Evolutionary conservation across 2,797 vertebrate species (phyloP).

Genomic region (Sebastes trivittatus): DNA sequence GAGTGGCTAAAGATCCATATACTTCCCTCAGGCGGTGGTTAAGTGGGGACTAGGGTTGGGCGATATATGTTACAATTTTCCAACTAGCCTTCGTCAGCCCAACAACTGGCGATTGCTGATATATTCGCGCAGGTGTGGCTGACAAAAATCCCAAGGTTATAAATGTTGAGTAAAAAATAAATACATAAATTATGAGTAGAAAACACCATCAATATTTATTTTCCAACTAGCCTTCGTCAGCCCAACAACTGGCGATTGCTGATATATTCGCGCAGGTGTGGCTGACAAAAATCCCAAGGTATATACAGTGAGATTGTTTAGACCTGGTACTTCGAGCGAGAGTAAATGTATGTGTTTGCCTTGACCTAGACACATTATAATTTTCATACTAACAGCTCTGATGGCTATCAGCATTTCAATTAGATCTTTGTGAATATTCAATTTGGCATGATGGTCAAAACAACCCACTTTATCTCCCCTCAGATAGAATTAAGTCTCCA

Average conservation of each 20-base stretch:
- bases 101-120: not conserved
- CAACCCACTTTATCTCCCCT: conserved; percentile 57
- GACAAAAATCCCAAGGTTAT: not conserved
- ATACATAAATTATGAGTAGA: not conserved
- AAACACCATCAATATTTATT: not conserved
- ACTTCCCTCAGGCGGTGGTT: not conserved
- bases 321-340: not conserved
- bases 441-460: conserved; percentile 63
- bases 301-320: conserved; percentile 13
- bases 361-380: conserved; percentile 55
- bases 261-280: no score
- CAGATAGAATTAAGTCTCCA: conserved; percentile 58
- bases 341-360: conserved; percentile 23
- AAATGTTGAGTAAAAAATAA: not conserved
- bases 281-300: no score
- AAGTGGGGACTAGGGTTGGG: not conserved
- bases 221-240: no score
- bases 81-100: not conserved
- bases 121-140: not conserved
- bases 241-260: no score
- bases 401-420: conserved; percentile 62
- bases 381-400: conserved; percentile 29
- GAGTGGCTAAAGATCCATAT: not conserved
- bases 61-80: not conserved
- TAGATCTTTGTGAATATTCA: conserved; percentile 60